phyloP scores from a whole-genome alignment of 1,140 invertebrate species.

The Leguminivora glycinivorella region DNA sequence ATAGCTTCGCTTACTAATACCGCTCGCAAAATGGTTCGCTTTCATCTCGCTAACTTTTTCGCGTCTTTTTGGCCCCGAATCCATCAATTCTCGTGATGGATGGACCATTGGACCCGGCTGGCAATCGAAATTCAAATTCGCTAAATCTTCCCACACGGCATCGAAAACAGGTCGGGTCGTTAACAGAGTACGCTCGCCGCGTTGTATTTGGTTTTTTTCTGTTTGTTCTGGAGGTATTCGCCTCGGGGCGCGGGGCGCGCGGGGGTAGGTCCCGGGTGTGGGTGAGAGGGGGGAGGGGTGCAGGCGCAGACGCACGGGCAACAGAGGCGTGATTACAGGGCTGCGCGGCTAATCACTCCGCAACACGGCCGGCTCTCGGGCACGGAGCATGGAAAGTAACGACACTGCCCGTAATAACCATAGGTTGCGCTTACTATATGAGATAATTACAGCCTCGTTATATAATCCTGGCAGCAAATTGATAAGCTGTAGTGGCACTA shows the following conservation, averaged over 20 bases:
- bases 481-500: not conserved
- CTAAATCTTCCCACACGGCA: slow-evolving; percentile 75
- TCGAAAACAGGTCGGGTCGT: slow-evolving; percentile 71
- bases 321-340: slow-evolving; percentile 72
- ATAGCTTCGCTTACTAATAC: slow-evolving; percentile 67
- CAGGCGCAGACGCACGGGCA: slow-evolving; percentile 72
- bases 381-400: slow-evolving; percentile 20
- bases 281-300: slow-evolving; percentile 41
- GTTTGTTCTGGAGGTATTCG: slow-evolving; percentile 68
- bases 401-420: slow-evolving; percentile 3
- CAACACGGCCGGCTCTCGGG: slow-evolving; percentile 46
- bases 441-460: not conserved
- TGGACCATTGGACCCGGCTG: slow-evolving; percentile 57
- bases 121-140: slow-evolving; percentile 77
- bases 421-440: slow-evolving; percentile 12
- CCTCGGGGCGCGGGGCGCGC: slow-evolving; percentile 45
- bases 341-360: slow-evolving; percentile 70
- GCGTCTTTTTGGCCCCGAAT: slow-evolving; percentile 71
- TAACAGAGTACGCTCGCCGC: slow-evolving; percentile 64
- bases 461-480: not conserved
- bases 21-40: slow-evolving; percentile 64
- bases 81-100: slow-evolving; percentile 77
- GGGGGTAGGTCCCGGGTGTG: slow-evolving; percentile 33
- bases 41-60: slow-evolving; percentile 61
- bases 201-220: slow-evolving; percentile 61